Base-by-base conservation (phyloP, 2,113 vertebrate species). In the Bos indicus region DNA sequence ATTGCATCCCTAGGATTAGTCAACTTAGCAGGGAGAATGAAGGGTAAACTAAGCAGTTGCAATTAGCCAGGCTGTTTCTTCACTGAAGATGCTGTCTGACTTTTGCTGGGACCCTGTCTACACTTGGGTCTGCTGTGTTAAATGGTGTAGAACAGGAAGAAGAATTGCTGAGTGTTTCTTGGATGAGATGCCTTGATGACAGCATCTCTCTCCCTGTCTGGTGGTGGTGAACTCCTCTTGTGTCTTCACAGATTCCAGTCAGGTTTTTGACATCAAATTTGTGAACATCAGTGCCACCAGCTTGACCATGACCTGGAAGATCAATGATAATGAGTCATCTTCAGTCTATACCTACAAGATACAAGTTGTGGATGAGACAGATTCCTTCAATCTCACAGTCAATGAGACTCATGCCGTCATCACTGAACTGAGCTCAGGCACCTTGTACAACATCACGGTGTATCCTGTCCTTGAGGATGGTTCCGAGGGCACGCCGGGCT, bases 291-390 rank as follows among this genome's bases (percentile, higher is more conserved):
- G 9, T 26, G 96, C 95, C 78, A 83, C 64, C 1, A 48, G 0
- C 16, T 83, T 99, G 64, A 95, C 0, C 1, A 91, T 99, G 86
- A 94, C 0, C 0, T 99, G 99, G 99, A 0, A 0, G 78, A 88
- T 97, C 98, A 92, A 2, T 0, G 6, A 93, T 28, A 6, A 28
- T 0, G 78, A 62, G 6, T 52, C 88, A 0, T 80, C 51, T 7
- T 64, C 59, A 13, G 1, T 5, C 43, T 99, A 97, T 40, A 43
- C 16, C 19, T 99, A 97, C 5, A 6, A 25, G 51, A 48, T 97
- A 90, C 83, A 86, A 0, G 67, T 40, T 51, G 48, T 16, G 10
- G 11, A 1, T 14, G 2, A 12, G 2, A n/a, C n/a, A 0, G 0
- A 2, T 19, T 7, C 28, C 86, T 0, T 51, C 91, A 88, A 28